Evolutionary conservation across 2,888 invertebrate species (phyloP), one percentile per base, ranked within the genome.

Genomic region (Scelioninae gen. 1): DNA sequence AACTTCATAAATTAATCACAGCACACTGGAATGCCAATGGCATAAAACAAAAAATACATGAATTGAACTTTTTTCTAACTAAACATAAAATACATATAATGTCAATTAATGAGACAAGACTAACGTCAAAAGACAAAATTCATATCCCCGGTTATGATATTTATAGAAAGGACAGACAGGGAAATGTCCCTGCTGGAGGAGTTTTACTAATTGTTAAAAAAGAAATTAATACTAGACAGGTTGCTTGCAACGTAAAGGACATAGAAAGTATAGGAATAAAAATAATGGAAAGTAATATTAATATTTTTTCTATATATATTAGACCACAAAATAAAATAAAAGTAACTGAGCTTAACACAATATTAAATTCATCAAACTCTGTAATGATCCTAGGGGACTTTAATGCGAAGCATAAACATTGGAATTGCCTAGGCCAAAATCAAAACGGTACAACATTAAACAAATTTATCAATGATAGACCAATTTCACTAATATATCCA

Each of bases 21-120:
- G 11, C 47, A 47, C 47, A 11, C 47, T 47, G 47, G n/a, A 47
- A 47, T 47, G 47, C n/a, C n/a, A n/a, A n/a, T n/a, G n/a, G 47
- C 47, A 47, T 47, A 8, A 11, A 15, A 47, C 5, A 47, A 5
- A 47, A 11, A 47, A 47, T 15, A 11, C 47, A 47, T 11, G 47
- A 47, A 47, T 15, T 15, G 5, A 47, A 6, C 5, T 11, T 8
- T 47, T 47, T 47, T 11, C 5, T 47, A 47, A 47, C 11, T 5
- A 15, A 47, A 47, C 6, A 15, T 15, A 6, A 47, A 5, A 47
- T 47, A 5, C 47, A 47, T 47, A 15, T 47, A 13, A 11, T 11
- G 5, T 47, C 47, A 47, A 47, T 47, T 47, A 47, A 47, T 47
- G 47, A 47, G 11, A 47, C 47, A 8, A 47, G 47, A 11, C 11